These are phyloP conservation scores for Eulemur albifrons DNA, from an alignment of 2,797 vertebrate species.

Conservation along the genomic window DNA sequence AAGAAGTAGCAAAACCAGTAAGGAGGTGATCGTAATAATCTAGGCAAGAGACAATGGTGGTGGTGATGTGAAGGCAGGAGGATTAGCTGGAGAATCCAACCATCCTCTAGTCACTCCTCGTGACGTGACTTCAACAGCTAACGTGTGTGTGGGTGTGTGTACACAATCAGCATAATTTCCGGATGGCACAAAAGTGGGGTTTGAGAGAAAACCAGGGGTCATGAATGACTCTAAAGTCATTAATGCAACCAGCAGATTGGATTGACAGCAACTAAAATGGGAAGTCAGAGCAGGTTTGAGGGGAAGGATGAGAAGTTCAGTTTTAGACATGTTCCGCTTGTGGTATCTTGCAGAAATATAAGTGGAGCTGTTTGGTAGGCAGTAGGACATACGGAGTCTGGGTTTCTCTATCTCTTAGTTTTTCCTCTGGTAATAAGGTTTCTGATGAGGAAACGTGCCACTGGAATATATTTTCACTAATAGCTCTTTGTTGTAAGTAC, in stretches of 20 bases:
- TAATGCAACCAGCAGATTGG: background rate
- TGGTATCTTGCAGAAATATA: background rate
- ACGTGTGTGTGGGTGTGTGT: rapidly evolving
- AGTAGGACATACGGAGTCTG: background rate
- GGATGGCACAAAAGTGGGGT: background rate
- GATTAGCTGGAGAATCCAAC: background rate
- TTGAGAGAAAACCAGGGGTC: background rate
- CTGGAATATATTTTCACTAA: background rate
- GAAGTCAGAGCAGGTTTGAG: background rate
- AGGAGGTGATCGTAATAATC: background rate
- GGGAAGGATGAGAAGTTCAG: background rate
- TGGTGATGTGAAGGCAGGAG: background rate
- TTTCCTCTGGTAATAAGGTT: background rate
- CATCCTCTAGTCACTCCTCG: background rate
- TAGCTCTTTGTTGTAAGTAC: background rate
- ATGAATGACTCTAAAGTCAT: background rate
- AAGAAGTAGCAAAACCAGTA: background rate
- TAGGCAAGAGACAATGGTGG: background rate
- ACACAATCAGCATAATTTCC: background rate
- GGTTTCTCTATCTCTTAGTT: background rate
- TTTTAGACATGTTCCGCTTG: background rate
- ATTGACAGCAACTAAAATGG: background rate
- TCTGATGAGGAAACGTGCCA: background rate
- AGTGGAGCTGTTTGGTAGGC: rapidly evolving
- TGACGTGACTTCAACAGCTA: background rate